These are phyloP conservation scores for Heliangelus exortis DNA, from an alignment of 2,797 vertebrate species.

Conservation along the genomic window DNA sequence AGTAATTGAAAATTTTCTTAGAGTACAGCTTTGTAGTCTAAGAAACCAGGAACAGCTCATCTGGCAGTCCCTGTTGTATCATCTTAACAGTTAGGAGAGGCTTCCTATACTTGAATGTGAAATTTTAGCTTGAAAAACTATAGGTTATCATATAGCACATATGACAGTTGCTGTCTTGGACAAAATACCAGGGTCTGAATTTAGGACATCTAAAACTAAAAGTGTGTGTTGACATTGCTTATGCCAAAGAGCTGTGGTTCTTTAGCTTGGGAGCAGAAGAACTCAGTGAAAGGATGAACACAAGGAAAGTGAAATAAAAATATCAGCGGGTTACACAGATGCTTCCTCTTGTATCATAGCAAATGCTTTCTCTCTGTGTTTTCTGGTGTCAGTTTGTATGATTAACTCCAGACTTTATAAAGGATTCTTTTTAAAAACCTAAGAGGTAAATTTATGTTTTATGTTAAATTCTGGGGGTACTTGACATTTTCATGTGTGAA, in stretches of 20 bases:
- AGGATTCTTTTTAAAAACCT: not conserved
- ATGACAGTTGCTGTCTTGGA: not conserved
- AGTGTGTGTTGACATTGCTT: not conserved
- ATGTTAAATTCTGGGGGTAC: not conserved
- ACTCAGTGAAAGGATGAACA: not conserved
- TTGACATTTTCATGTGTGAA: not conserved
- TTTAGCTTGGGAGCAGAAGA: slow-evolving; percentile 14
- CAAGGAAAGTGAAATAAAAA: slow-evolving; percentile 24
- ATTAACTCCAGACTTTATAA: slow-evolving; percentile 21
- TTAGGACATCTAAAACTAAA: not conserved
- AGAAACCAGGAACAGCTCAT: not conserved
- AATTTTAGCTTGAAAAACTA: not conserved
- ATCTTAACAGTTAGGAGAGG: not conserved
- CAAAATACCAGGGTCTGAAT: not conserved
- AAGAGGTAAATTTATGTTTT: slow-evolving; percentile 24
- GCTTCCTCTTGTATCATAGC: not conserved
- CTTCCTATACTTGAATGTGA: not conserved
- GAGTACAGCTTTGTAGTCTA: not conserved
- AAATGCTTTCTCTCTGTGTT: not conserved
- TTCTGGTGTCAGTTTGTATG: not conserved
- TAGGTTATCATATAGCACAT: not conserved
- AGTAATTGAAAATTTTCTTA: not conserved
- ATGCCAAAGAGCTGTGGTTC: not conserved
- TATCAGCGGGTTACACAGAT: not conserved
- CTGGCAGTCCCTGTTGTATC: not conserved